These are phyloP conservation scores for Charadrius vociferus DNA, from an alignment of 2,113 vertebrate genomes.

Conservation along the genomic window DNA sequence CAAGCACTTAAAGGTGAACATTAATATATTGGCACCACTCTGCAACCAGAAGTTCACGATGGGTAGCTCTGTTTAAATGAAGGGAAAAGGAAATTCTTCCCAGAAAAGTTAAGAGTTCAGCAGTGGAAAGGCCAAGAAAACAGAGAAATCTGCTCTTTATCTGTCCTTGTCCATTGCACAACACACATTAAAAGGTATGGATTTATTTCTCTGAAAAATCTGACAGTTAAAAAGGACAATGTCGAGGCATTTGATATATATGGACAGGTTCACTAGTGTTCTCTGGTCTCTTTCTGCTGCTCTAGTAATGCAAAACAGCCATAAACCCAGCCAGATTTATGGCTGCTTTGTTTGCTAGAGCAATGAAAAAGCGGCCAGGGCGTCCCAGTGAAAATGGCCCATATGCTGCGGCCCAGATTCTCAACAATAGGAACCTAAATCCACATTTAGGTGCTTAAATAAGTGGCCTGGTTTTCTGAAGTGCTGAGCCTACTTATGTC, in stretches of 20 bases:
- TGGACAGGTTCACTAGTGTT: background rate
- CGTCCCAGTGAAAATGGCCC: constrained; percentile 14
- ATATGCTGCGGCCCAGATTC: constrained; percentile 7
- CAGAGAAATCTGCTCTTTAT: background rate
- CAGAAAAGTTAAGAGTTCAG: background rate
- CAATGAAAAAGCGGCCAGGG: background rate
- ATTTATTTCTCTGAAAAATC: constrained; percentile 16
- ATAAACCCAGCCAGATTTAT: constrained; percentile 22
- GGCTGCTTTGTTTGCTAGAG: constrained; percentile 10
- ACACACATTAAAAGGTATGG: background rate
- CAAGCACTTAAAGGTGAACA: background rate
- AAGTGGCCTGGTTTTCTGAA: constrained; percentile 30
- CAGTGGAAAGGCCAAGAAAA: background rate
- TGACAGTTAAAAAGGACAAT: background rate
- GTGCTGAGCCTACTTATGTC: background rate
- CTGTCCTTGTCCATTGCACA: background rate
- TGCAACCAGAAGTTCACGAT: constrained; percentile 1
- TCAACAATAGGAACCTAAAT: constrained; percentile 12
- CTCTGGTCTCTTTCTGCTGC: background rate
- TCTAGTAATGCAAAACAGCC: background rate
- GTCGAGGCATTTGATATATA: background rate
- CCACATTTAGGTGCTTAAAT: constrained; percentile 19
- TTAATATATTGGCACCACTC: background rate
- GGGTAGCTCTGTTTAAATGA: constrained; percentile 8
- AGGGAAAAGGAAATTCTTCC: background rate